A percentile compares a stretch with the other conserved stretches of the same genome.
phyloP scores from a whole-genome alignment of 1,140 invertebrate species.

The Solen grandis region DNA sequence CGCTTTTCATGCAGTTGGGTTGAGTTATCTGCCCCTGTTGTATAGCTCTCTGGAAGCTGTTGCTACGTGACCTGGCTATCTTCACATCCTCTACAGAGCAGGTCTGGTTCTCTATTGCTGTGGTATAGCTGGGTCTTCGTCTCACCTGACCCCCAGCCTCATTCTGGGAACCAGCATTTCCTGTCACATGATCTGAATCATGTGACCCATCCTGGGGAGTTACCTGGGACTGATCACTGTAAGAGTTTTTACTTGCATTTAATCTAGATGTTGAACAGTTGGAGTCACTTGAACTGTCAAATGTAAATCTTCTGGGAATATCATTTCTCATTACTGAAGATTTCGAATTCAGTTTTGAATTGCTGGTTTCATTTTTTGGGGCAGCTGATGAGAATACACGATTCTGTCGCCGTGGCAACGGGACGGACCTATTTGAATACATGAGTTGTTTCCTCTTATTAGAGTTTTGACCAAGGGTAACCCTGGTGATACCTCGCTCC shows the following conservation, averaged over 20 bases:
- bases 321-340: not conserved
- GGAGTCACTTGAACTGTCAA: not conserved
- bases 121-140: not conserved
- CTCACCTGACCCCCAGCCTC: not conserved
- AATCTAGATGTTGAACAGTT: no score
- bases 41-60: constrained; percentile 42
- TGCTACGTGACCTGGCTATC: not conserved
- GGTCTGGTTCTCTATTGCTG: not conserved
- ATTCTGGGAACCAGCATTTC: not conserved
- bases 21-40: constrained; percentile 20
- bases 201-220: not conserved
- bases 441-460: no score
- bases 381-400: not conserved
- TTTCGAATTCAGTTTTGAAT: no score
- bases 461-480: no score
- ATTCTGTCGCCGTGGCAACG: not conserved
- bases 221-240: not conserved
- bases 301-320: not conserved
- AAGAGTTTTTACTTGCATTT: not conserved
- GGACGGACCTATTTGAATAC: not conserved
- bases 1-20: not conserved
- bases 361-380: no score
- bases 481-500: not conserved
- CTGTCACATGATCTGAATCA: not conserved
- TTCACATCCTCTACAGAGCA: not conserved